Conservation (phyloP, 2,888 invertebrate species). For the Aelia acuminata region DNA sequence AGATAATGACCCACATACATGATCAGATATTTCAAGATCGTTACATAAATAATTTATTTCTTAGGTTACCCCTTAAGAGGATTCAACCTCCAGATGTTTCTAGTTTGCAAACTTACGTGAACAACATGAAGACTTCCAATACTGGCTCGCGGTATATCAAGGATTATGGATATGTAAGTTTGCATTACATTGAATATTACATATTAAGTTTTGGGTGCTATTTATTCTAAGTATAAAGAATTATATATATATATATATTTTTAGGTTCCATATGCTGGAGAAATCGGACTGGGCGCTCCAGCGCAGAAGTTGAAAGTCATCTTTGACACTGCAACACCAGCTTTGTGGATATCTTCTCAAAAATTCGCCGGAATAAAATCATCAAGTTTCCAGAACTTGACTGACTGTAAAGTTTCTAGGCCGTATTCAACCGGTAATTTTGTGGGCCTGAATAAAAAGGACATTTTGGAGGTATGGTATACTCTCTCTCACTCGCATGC, state of each 20-base stretch:
- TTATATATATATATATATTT: background rate
- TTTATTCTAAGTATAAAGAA: no score
- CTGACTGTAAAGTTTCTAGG: background rate
- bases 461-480: background rate
- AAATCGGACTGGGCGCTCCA: background rate
- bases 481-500: no score
- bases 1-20: no score
- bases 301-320: background rate
- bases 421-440: background rate
- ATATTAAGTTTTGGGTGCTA: no score
- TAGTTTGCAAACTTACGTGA: background rate
- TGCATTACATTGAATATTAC: no score
- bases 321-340: background rate
- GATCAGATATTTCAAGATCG: no score
- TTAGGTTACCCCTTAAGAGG: background rate
- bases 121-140: background rate
- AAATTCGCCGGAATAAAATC: background rate
- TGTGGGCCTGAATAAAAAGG: background rate
- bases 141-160: background rate
- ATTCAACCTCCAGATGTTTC: background rate
- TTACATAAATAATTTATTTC: background rate
- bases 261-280: background rate
- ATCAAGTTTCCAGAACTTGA: no score
- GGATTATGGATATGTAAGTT: background rate
- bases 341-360: background rate